Conservation (phyloP, 2,888 invertebrate genomes). For the Polietes domitor region DNA sequence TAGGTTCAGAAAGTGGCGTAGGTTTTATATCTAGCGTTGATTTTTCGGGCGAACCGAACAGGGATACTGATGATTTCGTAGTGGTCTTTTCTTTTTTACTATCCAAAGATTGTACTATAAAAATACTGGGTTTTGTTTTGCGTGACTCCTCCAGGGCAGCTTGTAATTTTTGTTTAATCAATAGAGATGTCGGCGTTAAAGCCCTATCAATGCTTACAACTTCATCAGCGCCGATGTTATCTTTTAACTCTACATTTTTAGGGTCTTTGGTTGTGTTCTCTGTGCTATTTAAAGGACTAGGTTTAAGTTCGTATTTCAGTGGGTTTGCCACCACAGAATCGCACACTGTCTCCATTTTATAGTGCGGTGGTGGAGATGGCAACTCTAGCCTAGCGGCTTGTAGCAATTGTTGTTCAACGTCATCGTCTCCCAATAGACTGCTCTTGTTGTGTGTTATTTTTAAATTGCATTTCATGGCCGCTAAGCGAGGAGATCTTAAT, state of each 20-base stretch:
- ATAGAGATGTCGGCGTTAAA: constrained; percentile 27
- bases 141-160: constrained; percentile 75
- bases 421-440: neutral
- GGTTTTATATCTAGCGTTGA: neutral
- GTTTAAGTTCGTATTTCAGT: neutral
- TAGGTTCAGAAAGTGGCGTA: neutral
- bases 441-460: neutral
- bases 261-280: neutral
- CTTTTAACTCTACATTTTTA: neutral
- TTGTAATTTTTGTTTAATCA: constrained; percentile 67
- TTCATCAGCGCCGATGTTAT: neutral
- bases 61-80: neutral
- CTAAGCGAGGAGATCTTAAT: constrained; percentile 30
- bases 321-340: neutral
- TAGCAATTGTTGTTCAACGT: neutral
- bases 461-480: neutral
- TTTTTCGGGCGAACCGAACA: too few relatives aligned
- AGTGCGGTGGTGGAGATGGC: neutral
- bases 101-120: constrained; percentile 73
- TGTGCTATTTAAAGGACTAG: neutral
- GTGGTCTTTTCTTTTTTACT: constrained; percentile 43
- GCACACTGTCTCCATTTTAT: constrained; percentile 5
- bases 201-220: neutral
- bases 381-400: neutral
- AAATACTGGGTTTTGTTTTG: constrained; percentile 76